Conservation (phyloP, 2,113 vertebrate genomes). For the Amblyornis subalaris region DNA sequence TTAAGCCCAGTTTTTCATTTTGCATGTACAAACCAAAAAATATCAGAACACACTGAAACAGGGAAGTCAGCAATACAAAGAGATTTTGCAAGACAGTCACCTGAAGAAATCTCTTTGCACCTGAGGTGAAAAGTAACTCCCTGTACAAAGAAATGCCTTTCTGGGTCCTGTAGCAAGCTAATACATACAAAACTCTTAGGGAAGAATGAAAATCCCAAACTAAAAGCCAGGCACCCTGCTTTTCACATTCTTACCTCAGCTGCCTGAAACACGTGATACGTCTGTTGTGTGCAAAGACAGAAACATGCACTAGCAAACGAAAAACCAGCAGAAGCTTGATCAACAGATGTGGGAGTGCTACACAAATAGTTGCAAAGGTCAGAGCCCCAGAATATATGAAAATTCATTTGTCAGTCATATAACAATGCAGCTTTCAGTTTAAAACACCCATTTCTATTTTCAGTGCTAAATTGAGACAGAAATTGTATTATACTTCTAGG, state of each 20-base stretch:
- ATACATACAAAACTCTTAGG: neutral
- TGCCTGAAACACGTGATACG: rapidly evolving
- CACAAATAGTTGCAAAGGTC: neutral
- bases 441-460: neutral
- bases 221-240: neutral
- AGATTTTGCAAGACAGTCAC: neutral
- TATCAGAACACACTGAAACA: neutral
- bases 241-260: neutral
- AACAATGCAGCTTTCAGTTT: neutral
- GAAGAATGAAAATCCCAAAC: neutral
- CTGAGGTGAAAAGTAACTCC: neutral
- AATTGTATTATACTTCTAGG: neutral
- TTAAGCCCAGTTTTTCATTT: neutral
- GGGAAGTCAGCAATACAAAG: neutral
- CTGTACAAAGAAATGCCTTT: neutral
- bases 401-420: neutral
- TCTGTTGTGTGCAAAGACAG: neutral
- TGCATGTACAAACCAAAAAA: neutral
- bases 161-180: neutral
- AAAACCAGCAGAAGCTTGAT: neutral
- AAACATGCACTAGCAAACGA: neutral
- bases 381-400: neutral
- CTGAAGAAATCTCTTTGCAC: neutral
- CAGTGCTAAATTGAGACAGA: neutral
- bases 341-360: neutral